Conservation (phyloP, 1,140 invertebrate species). For the Brachystomella parvula region DNA sequence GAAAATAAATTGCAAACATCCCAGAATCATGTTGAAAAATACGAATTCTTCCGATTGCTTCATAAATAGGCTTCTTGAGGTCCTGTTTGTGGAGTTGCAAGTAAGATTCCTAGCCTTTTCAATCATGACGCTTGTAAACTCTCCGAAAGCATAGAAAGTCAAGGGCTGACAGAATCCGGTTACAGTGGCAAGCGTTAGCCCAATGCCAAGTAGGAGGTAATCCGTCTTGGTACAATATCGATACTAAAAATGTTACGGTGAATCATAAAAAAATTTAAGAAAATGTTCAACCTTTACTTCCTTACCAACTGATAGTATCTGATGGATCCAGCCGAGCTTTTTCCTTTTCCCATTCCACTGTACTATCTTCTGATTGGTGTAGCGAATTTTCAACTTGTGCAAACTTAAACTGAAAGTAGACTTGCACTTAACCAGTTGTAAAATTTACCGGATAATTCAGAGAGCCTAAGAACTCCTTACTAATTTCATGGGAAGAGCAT, state of each 20-base stretch:
- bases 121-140: conserved; percentile 9
- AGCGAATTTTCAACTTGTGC: not conserved
- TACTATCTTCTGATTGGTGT: not conserved
- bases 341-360: not conserved
- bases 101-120: not conserved
- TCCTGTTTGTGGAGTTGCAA: not conserved
- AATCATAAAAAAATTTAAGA: not conserved
- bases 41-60: conserved; percentile 28
- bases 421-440: not conserved
- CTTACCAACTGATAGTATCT: not conserved
- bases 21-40: conserved; percentile 39
- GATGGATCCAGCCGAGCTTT: no score
- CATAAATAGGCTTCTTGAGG: conserved; percentile 11
- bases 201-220: not conserved
- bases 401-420: no score
- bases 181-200: not conserved
- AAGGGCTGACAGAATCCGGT: not conserved
- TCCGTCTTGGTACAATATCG: not conserved
- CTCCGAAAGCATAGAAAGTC: not conserved
- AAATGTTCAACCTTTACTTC: not conserved
- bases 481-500: not conserved
- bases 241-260: not conserved
- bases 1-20: conserved; percentile 38
- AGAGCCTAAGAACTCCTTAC: not conserved
- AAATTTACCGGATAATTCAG: not conserved